Evolutionary conservation across 2,888 invertebrate species (phyloP), one percentile per base, ranked within the genome.

Genomic region (Parapristionchus giblindavisi): DNA sequence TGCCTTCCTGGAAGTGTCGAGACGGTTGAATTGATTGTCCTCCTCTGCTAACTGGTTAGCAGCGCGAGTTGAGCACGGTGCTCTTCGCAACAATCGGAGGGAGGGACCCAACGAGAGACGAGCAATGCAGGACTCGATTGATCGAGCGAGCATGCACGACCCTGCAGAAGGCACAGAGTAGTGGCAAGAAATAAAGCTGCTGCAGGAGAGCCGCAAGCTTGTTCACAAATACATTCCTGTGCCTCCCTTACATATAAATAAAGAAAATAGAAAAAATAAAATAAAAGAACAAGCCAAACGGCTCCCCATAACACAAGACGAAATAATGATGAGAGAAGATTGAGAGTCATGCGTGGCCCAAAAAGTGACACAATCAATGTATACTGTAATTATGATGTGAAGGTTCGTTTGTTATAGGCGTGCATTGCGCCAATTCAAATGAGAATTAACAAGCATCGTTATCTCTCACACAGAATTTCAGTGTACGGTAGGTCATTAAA

Each of bases 1-100:
- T 14, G 76, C 73, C n/a, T 58, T 36, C 72, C 70, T 71, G 56
- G 56, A 71, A 71, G 54, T 71, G 56, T 56, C 40, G 54, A 56
- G 56, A 38, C 56, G 27, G 29, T 56, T 71, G 70, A 54, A 54
- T 21, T 38, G 52, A 14, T 70, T 54, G 24, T 70, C 70, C 70
- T 70, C 70, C 38, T 70, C 54, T 14, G 36, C 36, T 54, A 24
- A 21, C 11, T 6, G 34, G 24, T 27, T 54, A 29, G 54, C 70
- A 5, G 70, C 52, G 27, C 43, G 52, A 34, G 70, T 54, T 14
- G 70, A 70, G 14, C 70, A 54, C 2, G 38, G 54, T 8, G 54
- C 70, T 6, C 36, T n/a, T 36, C 36, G 24, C 24, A 36, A 38
- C 43, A 54, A 36, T n/a, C 70, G 52, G 38, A 54, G 36, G 54